A percentile compares a stretch with the other conserved stretches of the same genome.
Evolutionary conservation across 2,888 invertebrate species (phyloP).

Genomic region (Tachystola acroxantha): DNA sequence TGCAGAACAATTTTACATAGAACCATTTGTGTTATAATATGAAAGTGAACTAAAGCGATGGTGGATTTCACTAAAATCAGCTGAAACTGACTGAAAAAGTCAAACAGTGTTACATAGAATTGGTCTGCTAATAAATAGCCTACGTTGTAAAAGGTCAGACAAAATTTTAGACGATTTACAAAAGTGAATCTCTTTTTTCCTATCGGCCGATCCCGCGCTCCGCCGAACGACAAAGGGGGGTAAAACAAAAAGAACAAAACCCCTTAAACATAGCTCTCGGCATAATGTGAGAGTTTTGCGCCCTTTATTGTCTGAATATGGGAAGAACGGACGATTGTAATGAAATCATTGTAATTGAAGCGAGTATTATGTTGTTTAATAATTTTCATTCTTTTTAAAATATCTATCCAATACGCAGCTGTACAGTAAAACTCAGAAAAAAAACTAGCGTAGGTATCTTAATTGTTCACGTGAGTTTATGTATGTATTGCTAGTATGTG

Average conservation of each 20-base stretch:
- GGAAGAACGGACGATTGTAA: slow-evolving; percentile 28
- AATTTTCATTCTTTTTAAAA: neutral
- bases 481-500: no score
- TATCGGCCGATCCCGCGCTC: slow-evolving; percentile 33
- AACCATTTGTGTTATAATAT: no score
- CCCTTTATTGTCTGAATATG: slow-evolving; percentile 15
- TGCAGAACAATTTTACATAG: no score
- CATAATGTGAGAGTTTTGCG: slow-evolving; percentile 22
- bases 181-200: slow-evolving; percentile 41
- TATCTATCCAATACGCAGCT: neutral
- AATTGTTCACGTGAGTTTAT: no score
- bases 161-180: slow-evolving; percentile 3
- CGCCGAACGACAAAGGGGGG: slow-evolving; percentile 19
- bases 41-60: no score
- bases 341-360: slow-evolving; percentile 46
- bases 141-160: no score
- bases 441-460: no score
- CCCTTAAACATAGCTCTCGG: slow-evolving; percentile 12
- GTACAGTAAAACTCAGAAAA: no score
- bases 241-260: slow-evolving; percentile 17
- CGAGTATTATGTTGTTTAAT: slow-evolving; percentile 11
- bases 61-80: no score
- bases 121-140: no score
- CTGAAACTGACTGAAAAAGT: no score
- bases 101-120: no score